phyloP scores from a whole-genome alignment of 2,797 vertebrate species.

The Halcyon leucocephala region DNA sequence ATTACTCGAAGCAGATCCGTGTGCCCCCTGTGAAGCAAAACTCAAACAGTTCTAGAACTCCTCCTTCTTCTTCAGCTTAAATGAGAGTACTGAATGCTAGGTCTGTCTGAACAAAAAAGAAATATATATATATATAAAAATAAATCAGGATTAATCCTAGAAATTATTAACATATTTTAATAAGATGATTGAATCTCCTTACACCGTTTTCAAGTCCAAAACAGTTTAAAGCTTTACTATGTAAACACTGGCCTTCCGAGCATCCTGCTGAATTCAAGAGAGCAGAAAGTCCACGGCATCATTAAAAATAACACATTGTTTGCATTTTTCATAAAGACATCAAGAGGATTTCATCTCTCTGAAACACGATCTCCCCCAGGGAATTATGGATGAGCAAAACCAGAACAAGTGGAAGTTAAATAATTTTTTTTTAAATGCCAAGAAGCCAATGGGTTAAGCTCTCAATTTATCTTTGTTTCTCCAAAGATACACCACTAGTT shows the following conservation, averaged over 20 bases:
- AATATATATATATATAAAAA: not conserved
- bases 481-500: slow-evolving; percentile 41
- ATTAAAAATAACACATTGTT: slow-evolving; percentile 52
- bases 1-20: not conserved
- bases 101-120: not conserved
- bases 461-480: slow-evolving; percentile 74
- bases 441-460: slow-evolving; percentile 73
- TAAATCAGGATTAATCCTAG: not conserved
- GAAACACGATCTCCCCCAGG: slow-evolving; percentile 23
- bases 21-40: not conserved
- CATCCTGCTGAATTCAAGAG: not conserved
- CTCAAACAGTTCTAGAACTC: not conserved
- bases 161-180: not conserved
- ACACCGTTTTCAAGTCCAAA: not conserved
- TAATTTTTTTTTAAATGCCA: slow-evolving; percentile 38
- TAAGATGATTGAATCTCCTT: not conserved
- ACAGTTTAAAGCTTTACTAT: not conserved
- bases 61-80: not conserved
- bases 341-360: slow-evolving; percentile 49
- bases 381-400: slow-evolving; percentile 66
- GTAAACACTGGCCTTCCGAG: not conserved
- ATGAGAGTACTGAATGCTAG: not conserved
- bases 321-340: slow-evolving; percentile 72
- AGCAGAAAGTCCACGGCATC: not conserved
- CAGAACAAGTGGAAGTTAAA: slow-evolving; percentile 67